These are phyloP conservation scores for Psophia crepitans DNA, from an alignment of 2,113 vertebrate species.

Conservation along the genomic window DNA sequence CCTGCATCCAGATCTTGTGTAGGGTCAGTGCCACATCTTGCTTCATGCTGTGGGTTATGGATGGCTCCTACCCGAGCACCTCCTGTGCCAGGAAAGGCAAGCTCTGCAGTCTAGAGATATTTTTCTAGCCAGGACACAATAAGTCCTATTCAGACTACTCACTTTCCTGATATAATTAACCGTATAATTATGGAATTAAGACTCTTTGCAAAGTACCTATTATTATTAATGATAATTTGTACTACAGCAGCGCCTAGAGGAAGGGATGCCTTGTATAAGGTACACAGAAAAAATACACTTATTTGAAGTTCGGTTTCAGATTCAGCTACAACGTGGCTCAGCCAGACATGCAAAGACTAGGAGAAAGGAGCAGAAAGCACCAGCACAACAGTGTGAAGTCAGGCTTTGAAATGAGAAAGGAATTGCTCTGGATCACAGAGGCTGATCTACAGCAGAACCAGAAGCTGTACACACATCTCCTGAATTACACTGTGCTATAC, in stretches of 20 bases:
- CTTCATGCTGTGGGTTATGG: background rate
- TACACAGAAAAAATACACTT: background rate
- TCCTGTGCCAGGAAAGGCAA: background rate
- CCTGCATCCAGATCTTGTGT: background rate
- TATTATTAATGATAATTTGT: slow-evolving; percentile 60
- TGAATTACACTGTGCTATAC: background rate
- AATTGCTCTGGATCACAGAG: background rate
- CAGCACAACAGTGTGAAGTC: background rate
- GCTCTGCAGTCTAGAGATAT: background rate
- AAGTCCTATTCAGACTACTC: slow-evolving; percentile 16
- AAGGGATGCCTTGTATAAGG: background rate
- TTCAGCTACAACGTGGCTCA: background rate
- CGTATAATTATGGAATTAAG: slow-evolving; percentile 61
- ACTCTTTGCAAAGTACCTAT: slow-evolving; percentile 7
- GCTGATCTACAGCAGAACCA: background rate
- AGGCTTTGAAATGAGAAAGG: background rate
- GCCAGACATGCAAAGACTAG: background rate
- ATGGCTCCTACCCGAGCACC: background rate
- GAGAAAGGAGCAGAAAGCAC: background rate
- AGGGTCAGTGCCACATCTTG: background rate
- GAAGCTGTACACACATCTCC: background rate
- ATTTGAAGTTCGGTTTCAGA: background rate
- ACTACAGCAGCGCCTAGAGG: slow-evolving; percentile 50
- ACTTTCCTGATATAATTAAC: slow-evolving; percentile 29
- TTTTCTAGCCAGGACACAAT: background rate